Evolutionary conservation across 2,888 invertebrate species (phyloP).

Genomic region (Parelbella ahira): DNA sequence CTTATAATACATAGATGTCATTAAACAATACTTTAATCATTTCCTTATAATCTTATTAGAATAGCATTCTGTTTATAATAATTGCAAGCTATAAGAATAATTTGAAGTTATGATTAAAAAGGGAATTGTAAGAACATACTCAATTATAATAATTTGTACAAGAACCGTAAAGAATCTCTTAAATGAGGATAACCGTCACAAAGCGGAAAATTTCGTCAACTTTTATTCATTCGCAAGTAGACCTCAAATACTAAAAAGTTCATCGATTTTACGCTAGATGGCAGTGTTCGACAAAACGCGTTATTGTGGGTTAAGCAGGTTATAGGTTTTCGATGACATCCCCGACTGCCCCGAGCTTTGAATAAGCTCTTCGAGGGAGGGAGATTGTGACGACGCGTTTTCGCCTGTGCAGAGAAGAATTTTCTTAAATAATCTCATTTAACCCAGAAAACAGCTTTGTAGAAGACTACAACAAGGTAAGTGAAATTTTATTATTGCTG

Average conservation of each 20-base stretch:
- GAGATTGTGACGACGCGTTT: conserved; percentile 21
- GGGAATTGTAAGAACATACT: too few species aligned
- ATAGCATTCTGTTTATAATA: neutral
- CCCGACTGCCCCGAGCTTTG: conserved; percentile 33
- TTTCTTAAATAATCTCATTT: conserved; percentile 23
- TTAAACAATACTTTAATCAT: too few species aligned
- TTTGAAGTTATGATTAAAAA: too few species aligned
- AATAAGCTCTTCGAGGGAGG: conserved; percentile 38
- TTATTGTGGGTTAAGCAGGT: conserved; percentile 40
- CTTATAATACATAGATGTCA: too few species aligned
- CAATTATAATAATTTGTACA: too few species aligned
- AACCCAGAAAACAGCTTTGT: conserved; percentile 7
- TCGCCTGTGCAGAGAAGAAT: conserved; percentile 15
- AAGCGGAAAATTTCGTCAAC: neutral
- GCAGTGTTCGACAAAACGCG: conserved; percentile 32
- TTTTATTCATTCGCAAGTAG: too few species aligned
- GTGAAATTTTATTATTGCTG: conserved; percentile 13
- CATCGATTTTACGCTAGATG: conserved; percentile 52
- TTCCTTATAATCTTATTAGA: conserved; percentile 19
- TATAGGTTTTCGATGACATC: conserved; percentile 28
- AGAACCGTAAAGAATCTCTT: too few species aligned
- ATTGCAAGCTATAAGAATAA: too few species aligned
- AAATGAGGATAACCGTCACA: too few species aligned
- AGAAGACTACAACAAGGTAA: conserved; percentile 25
- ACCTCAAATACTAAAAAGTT: too few species aligned